Evolutionary conservation across 2,113 vertebrate genomes (phyloP).

Genomic region (Apodemus speciosus): DNA sequence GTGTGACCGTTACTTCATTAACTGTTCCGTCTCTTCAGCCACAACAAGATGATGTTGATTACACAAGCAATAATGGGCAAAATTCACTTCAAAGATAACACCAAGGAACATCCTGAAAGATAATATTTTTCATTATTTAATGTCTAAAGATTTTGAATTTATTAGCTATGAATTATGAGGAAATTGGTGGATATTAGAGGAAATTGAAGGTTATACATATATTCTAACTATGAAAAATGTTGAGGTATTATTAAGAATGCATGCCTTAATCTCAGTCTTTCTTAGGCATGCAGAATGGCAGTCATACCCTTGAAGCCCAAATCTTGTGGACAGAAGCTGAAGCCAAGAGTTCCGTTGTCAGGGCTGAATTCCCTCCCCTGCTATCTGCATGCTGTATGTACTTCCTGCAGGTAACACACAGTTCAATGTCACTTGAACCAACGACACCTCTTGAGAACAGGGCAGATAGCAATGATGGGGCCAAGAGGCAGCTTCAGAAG

Average conservation of each 20-base stretch:
- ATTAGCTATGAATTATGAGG: not conserved
- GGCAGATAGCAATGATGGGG: not conserved
- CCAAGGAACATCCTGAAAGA: not conserved
- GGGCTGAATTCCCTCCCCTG: not conserved
- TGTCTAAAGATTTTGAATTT: not conserved
- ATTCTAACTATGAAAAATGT: not conserved
- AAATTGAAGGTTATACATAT: not conserved
- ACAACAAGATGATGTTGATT: not conserved
- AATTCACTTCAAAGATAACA: not conserved
- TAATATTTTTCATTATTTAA: not conserved
- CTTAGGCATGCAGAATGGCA: not conserved
- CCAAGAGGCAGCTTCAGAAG: not conserved
- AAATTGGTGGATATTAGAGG: not conserved
- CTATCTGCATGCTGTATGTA: rapidly evolving
- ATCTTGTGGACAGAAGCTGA: not conserved
- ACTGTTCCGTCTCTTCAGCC: too few relatives aligned
- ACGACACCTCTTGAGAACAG: not conserved
- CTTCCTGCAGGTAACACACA: not conserved
- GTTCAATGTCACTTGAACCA: not conserved
- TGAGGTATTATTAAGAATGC: not conserved
- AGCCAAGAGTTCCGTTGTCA: not conserved
- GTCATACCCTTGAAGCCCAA: not conserved
- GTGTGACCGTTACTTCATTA: too few relatives aligned
- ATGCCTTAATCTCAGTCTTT: not conserved
- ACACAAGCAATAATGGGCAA: not conserved